These are phyloP conservation scores for Tenthredo mesomela DNA, from an alignment of 2,888 invertebrate species.

Conservation along the genomic window DNA sequence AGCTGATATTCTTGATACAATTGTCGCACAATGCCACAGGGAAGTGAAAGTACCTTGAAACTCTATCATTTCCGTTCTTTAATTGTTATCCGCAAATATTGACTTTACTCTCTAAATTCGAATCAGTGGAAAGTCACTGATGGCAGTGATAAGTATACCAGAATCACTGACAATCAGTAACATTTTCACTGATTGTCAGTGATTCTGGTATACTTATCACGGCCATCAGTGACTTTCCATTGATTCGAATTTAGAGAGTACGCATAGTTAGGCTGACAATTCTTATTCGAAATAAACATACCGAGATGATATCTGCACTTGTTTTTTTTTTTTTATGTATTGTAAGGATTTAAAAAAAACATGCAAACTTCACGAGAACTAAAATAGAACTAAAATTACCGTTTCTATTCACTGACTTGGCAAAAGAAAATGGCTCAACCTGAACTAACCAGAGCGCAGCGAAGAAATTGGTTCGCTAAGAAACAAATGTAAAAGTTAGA, in stretches of 20 bases:
- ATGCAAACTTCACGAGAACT: conserved; percentile 32
- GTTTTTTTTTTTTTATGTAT: neutral
- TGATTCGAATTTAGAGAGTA: no score
- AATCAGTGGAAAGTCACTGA: no score
- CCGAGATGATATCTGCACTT: neutral
- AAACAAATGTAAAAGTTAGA: conserved; percentile 36
- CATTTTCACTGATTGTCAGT: no score
- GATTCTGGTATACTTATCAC: no score
- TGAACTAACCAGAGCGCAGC: conserved; percentile 42
- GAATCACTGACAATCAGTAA: no score
- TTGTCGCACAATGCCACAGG: neutral
- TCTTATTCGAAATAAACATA: neutral
- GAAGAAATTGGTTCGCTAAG: conserved; percentile 23
- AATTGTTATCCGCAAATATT: neutral
- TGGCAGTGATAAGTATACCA: no score
- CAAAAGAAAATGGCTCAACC: conserved; percentile 16
- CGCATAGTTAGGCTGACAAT: no score
- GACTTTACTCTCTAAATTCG: no score
- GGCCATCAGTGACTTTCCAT: no score
- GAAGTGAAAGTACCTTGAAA: conserved; percentile 9
- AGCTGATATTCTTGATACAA: neutral
- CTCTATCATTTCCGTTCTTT: neutral
- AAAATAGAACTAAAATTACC: conserved; percentile 28
- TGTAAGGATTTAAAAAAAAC: neutral
- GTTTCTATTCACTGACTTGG: conserved; percentile 38